A percentile compares a stretch with the other conserved stretches of the same genome.
phyloP scores from a whole-genome alignment of 2,888 invertebrate species.

The Digitonthophagus gazella region DNA sequence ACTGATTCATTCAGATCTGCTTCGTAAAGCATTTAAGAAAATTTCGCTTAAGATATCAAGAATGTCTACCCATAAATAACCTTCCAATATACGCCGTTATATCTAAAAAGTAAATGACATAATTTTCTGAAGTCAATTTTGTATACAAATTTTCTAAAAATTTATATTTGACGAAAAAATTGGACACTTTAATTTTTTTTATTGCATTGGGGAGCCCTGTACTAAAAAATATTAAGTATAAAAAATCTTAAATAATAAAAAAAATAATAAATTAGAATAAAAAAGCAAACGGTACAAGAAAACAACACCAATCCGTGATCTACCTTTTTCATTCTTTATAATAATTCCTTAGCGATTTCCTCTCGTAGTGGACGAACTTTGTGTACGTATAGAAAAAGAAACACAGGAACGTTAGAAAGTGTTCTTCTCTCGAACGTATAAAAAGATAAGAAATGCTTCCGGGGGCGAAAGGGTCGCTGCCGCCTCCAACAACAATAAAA shows the following conservation, averaged over 20 bases:
- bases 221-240: too few species aligned
- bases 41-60: too few species aligned
- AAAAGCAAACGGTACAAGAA: not conserved
- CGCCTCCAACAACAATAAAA: constrained; percentile 38
- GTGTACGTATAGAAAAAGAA: constrained; percentile 2
- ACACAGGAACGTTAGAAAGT: not conserved
- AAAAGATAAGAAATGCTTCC: constrained; percentile 18
- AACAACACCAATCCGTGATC: not conserved
- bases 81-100: too few species aligned
- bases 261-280: not conserved
- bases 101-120: too few species aligned
- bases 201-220: too few species aligned
- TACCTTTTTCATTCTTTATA: not conserved
- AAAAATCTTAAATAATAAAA: not conserved
- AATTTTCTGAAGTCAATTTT: too few species aligned
- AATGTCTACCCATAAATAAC: too few species aligned
- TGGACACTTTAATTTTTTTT: too few species aligned
- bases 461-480: not conserved
- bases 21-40: too few species aligned
- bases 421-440: not conserved
- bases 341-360: not conserved
- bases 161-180: too few species aligned
- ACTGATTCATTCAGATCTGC: too few species aligned
- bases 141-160: too few species aligned
- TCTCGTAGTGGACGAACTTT: not conserved